phyloP scores from a whole-genome alignment of 35 echinoderm and acorn worm species.

The Patiria miniata region DNA sequence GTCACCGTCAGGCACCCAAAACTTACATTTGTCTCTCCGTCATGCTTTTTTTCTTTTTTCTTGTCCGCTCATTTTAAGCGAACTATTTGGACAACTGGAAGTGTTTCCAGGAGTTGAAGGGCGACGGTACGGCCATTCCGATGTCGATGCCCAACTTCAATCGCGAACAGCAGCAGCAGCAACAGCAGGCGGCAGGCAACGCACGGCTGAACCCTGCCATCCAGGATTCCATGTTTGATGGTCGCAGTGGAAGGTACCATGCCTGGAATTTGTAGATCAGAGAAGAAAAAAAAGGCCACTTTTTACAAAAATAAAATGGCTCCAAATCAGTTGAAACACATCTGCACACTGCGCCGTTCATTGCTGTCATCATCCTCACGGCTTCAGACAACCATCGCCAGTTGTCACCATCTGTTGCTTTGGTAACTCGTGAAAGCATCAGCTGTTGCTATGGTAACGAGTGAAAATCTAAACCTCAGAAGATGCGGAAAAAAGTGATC shows the following conservation, averaged over 20 bases:
- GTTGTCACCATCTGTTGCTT: too few relatives aligned
- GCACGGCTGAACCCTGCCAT: background rate
- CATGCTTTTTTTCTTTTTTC: conserved; percentile 12
- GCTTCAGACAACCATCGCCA: too few relatives aligned
- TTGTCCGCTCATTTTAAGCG: conserved; percentile 47
- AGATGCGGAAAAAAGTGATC: too few relatives aligned
- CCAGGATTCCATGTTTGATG: background rate
- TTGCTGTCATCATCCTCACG: too few relatives aligned
- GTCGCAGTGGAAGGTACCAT: background rate
- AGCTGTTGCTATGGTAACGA: too few relatives aligned
- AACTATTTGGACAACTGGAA: conserved; percentile 99
- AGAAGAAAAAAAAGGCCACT: background rate
- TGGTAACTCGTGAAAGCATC: too few relatives aligned
- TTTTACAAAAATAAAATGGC: too few relatives aligned
- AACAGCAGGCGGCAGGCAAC: conserved; percentile 19
- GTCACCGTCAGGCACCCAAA: background rate
- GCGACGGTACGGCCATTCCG: conserved; percentile 54
- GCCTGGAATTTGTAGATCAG: background rate
- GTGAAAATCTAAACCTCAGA: too few relatives aligned
- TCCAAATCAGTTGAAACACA: too few relatives aligned
- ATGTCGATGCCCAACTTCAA: background rate
- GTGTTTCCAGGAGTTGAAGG: conserved; percentile 94
- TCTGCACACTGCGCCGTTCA: too few relatives aligned
- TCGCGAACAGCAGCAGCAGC: conserved; percentile 20
- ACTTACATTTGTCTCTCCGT: background rate